These are phyloP conservation scores for Neodiprion lecontei DNA, from an alignment of 1,140 invertebrate species.

Conservation along the genomic window DNA sequence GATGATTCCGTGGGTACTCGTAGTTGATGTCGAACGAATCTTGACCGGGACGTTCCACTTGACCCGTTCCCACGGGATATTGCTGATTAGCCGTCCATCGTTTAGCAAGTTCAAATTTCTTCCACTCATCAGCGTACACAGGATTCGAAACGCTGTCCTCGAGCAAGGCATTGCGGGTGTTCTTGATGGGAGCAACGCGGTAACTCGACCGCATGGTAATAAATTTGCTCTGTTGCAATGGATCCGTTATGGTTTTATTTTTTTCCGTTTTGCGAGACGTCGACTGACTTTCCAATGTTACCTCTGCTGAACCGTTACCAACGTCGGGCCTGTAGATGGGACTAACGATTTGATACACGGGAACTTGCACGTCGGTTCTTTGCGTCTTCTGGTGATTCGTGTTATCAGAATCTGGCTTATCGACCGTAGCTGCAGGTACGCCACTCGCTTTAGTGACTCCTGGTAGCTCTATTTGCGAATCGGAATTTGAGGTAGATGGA, in stretches of 20 bases:
- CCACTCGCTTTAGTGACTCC: not conserved
- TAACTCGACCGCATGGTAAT: not conserved
- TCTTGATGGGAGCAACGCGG: not conserved
- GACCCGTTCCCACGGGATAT: not conserved
- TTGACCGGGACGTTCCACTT: not conserved
- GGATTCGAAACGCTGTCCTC: not conserved
- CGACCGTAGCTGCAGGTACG: not conserved
- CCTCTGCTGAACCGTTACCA: not conserved
- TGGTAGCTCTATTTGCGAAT: not conserved
- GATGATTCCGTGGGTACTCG: not conserved
- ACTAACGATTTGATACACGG: not conserved
- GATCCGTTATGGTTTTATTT: not conserved
- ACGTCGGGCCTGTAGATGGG: not conserved
- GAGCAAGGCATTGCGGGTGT: not conserved
- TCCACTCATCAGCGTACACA: not conserved
- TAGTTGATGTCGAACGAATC: not conserved
- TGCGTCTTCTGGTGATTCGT: not conserved
- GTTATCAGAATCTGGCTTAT: not conserved
- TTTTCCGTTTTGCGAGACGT: not conserved
- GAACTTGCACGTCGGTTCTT: not conserved
- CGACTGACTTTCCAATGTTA: not conserved
- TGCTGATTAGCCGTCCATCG: slow-evolving; percentile 1
- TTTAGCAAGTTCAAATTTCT: not conserved
- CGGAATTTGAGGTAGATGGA: slow-evolving; percentile 12
- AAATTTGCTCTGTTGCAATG: not conserved